Percentiles rank a stretch among this genome's conserved stretches.
phyloP scores from a whole-genome alignment of 2,113 vertebrate species.

The Galeopterus variegatus region DNA sequence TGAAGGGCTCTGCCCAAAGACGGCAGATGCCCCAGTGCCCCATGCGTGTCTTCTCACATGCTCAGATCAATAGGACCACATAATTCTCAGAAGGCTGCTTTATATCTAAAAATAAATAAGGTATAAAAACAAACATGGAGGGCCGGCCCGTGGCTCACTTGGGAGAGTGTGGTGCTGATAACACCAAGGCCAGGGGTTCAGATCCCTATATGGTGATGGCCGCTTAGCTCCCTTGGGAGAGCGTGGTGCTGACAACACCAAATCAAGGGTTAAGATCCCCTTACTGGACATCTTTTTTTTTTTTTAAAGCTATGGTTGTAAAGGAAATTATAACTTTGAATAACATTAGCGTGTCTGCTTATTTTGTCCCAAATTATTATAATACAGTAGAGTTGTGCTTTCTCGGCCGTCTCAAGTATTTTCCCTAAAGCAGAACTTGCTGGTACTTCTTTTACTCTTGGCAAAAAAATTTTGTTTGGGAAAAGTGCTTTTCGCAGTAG shows the following conservation, averaged over 20 bases:
- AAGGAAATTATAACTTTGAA: not conserved
- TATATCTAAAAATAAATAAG: not conserved
- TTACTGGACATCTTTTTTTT: too few relatives aligned
- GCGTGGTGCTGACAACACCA: too few relatives aligned
- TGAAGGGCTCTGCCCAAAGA: not conserved
- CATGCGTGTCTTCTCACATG: fast-evolving
- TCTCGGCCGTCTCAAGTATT: not conserved
- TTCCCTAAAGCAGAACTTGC: not conserved
- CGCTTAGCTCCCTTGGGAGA: too few relatives aligned
- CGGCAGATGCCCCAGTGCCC: not conserved
- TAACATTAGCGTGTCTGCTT: not conserved
- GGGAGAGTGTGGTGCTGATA: too few relatives aligned
- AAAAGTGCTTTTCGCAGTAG: fast-evolving
- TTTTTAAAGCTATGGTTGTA: not conserved
- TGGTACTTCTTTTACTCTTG: not conserved
- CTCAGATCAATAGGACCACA: not conserved
- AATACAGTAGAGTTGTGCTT: fast-evolving
- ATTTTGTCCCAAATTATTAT: not conserved
- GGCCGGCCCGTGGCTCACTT: too few relatives aligned
- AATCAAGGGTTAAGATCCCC: too few relatives aligned
- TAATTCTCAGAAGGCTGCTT: not conserved
- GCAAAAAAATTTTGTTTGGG: not conserved
- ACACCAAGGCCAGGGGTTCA: too few relatives aligned
- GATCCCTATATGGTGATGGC: too few relatives aligned
- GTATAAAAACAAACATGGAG: not conserved